Percentiles rank a stretch among this genome's conserved stretches.
phyloP scores from a whole-genome alignment of 2,113 vertebrate genomes.

The Thryonomys swinderianus region DNA sequence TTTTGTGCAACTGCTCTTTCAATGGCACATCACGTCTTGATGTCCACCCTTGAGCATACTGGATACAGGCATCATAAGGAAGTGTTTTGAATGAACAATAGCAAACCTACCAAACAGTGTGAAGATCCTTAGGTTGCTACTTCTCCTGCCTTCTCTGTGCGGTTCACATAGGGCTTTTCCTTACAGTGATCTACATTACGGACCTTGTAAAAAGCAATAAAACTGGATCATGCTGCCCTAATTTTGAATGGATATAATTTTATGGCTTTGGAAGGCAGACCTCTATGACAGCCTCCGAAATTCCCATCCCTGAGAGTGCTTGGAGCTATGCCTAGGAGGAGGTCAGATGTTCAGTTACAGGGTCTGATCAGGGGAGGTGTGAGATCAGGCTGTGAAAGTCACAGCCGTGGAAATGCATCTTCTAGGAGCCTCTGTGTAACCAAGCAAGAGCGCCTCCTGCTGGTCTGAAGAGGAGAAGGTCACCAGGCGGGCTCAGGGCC shows the following conservation, averaged over 20 bases:
- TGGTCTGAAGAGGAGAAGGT: neutral
- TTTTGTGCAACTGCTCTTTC: neutral
- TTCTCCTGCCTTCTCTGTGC: neutral
- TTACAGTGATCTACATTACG: neutral
- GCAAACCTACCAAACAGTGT: neutral
- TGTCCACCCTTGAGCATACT: neutral
- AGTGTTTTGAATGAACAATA: neutral
- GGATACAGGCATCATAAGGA: no score
- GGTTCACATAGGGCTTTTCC: neutral
- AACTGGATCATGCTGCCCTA: neutral
- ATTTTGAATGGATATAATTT: neutral
- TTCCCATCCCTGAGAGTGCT: neutral
- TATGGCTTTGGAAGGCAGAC: neutral
- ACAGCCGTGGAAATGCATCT: neutral
- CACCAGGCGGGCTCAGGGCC: accelerated
- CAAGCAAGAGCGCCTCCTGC: neutral
- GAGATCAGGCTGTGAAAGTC: neutral
- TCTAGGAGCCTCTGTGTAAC: neutral
- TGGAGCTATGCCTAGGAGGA: neutral
- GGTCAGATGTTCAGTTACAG: neutral
- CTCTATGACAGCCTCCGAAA: neutral
- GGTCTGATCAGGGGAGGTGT: neutral
- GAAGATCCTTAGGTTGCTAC: neutral
- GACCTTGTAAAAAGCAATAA: neutral
- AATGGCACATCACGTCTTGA: neutral